Evolutionary conservation across 2,888 invertebrate genomes (phyloP).

Genomic region (Thecocarcelia acutangulata): DNA sequence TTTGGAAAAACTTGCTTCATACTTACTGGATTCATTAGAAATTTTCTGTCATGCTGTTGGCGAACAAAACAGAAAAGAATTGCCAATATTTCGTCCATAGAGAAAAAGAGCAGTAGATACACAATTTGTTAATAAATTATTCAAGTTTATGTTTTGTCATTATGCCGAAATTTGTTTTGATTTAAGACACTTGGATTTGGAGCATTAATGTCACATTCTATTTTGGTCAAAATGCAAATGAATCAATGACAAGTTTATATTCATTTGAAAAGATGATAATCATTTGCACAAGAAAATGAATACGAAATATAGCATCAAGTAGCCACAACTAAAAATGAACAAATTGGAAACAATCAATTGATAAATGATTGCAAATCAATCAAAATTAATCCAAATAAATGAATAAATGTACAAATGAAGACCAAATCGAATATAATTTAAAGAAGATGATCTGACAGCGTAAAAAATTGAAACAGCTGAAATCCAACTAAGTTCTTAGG

Average conservation of each 20-base stretch:
- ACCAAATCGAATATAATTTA: not conserved
- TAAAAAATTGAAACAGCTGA: not conserved
- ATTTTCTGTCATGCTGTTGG: not conserved
- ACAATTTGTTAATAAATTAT: conserved; percentile 21
- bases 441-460: not conserved
- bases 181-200: conserved; percentile 24
- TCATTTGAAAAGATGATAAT: conserved; percentile 8
- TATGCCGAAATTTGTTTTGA: conserved; percentile 8
- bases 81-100: not conserved
- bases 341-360: conserved; percentile 14
- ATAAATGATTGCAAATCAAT: conserved; percentile 30
- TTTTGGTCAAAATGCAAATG: conserved; percentile 15
- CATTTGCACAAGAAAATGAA: not conserved
- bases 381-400: conserved; percentile 14
- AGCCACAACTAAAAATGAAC: not conserved
- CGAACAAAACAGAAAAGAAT: not conserved
- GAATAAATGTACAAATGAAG: conserved; percentile 9
- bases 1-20: conserved; percentile 9
- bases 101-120: not conserved
- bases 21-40: not conserved
- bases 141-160: not conserved
- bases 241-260: conserved; percentile 18
- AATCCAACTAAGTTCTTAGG: not conserved
- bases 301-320: not conserved
- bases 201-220: conserved; percentile 14